Evolutionary conservation across 2,888 invertebrate genomes (phyloP), one percentile per base, ranked within the genome.

Genomic region (Drosophila mettleri): DNA sequence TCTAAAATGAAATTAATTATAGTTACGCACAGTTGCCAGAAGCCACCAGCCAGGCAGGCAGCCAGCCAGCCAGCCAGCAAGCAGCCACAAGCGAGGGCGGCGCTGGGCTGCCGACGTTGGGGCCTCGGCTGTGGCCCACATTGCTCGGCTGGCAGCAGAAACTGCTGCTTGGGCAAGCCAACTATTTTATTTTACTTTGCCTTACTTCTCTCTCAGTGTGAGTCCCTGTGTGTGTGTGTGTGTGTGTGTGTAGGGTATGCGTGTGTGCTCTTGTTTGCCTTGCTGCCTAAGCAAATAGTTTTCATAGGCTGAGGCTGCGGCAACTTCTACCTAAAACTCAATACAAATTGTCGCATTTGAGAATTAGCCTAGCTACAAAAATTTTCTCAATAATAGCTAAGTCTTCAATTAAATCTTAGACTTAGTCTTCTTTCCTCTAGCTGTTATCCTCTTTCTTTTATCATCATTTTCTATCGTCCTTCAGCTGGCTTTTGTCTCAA

Each of bases 1-100:
- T 85, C 86, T 79, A 87, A 84, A 87, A 84, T 87, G 86, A 84
- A 86, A 84, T 84, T 84, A 87, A 84, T 84, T 79, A 84, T 82
- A 82, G 88, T 82, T 86, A 74, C 80, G 88, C 83, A 82, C 79
- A 87, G 87, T 78, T 82, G 86, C 69, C 65, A 65, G 57, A 71
- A 52, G 63, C 65, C 69, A 58, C 57, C 43, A 39, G 27, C 9
- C 38, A 29, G 31, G 10, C 16, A 9, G 31, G n/a, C 46, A 3
- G 34, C 12, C 45, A 24, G 27, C 9, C 38, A 29, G 31, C 8
- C 16, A 9, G 31, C 14, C 46, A 3, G 34, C 12, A 52, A 36
- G 16, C 31, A 3, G 29, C 29, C 22, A n/a, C 45, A 20, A 14
- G 34, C 34, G 14, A 8, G 43, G 10, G 38, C 38, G 38, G 38